A percentile compares a stretch with the other conserved stretches of the same genome.
phyloP scores from a whole-genome alignment of 2,797 vertebrate genomes.

The Micromesistius poutassou region DNA sequence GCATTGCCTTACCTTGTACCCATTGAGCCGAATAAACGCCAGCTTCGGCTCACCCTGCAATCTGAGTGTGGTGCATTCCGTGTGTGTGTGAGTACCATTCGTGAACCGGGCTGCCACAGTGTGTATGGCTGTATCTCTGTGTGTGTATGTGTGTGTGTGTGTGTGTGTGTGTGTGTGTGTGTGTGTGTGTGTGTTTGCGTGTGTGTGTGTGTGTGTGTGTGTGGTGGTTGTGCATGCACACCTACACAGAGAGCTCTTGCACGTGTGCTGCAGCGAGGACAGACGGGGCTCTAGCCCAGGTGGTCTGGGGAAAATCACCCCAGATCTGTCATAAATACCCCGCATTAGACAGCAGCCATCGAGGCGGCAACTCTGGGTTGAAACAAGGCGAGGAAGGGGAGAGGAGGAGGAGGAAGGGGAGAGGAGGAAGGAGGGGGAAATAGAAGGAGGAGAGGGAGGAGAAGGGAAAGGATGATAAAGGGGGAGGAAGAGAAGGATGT shows the following conservation, averaged over 20 bases:
- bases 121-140: background rate
- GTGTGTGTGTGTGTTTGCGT: no score
- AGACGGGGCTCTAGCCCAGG: conserved; percentile 20
- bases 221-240: background rate
- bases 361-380: conserved; percentile 8
- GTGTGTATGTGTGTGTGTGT: conserved; percentile 8
- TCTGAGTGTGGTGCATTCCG: no score
- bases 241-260: conserved; percentile 8
- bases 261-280: conserved; percentile 29
- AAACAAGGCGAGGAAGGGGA: conserved; percentile 13
- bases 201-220: background rate
- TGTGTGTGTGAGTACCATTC: background rate
- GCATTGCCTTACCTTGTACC: no score
- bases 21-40: no score
- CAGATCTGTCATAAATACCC: conserved; percentile 56
- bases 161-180: background rate
- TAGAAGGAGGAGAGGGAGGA: background rate
- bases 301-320: conserved; percentile 48
- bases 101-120: no score
- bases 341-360: conserved; percentile 45
- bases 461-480: no score
- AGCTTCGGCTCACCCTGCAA: no score
- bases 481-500: conserved; percentile 15
- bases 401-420: conserved; percentile 28
- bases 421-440: conserved; percentile 24